Percentiles rank a stretch among this genome's conserved stretches.
Conservation (phyloP, 2,797 vertebrate genomes). For the Ptychadena robeensis region DNA sequence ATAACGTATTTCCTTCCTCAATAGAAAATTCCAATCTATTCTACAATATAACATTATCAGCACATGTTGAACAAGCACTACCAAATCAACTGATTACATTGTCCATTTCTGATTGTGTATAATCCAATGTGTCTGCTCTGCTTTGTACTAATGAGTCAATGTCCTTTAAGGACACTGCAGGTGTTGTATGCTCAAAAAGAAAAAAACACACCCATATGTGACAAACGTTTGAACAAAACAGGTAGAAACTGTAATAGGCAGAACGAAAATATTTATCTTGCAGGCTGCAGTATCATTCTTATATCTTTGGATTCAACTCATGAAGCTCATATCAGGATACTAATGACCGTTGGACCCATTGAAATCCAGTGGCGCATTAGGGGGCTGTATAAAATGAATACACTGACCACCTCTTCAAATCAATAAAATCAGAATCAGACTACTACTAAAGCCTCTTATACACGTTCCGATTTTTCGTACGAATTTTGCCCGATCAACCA, state of each 20-base stretch:
- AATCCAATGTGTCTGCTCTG: constrained; percentile 35
- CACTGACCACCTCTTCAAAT: too few relatives aligned
- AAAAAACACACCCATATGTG: neutral
- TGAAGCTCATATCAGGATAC: too few relatives aligned
- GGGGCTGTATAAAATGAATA: too few relatives aligned
- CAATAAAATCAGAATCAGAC: too few relatives aligned
- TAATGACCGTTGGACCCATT: too few relatives aligned
- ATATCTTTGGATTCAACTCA: too few relatives aligned
- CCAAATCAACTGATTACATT: constrained; percentile 50
- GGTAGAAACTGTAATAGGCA: neutral
- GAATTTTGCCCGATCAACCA: too few relatives aligned
- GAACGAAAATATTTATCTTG: neutral
- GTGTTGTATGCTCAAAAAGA: neutral
- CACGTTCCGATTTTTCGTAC: too few relatives aligned
- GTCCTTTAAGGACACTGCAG: constrained; percentile 37
- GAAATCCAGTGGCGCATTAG: too few relatives aligned
- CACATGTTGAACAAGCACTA: constrained; percentile 32
- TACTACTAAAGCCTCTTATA: too few relatives aligned
- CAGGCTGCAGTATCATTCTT: too few relatives aligned
- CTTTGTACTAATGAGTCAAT: constrained; percentile 34
- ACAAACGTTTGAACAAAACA: neutral
- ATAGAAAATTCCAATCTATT: constrained; percentile 21
- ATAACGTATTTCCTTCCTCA: constrained; percentile 32
- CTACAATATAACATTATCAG: constrained; percentile 27
- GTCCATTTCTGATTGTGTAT: constrained; percentile 43